Conservation (phyloP, 2,888 invertebrate genomes). For the Xestia xanthographa region DNA sequence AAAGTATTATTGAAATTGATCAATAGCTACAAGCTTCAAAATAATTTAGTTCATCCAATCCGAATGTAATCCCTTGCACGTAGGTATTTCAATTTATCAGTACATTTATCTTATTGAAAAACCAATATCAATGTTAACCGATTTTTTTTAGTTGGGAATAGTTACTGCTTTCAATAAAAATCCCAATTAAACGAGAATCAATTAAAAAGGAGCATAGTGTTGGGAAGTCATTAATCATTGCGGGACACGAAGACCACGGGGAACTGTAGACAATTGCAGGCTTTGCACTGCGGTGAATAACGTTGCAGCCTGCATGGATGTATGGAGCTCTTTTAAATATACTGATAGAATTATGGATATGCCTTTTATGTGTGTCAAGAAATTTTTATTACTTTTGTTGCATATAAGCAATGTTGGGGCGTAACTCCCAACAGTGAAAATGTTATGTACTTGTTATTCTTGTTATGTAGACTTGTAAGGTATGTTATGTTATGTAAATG, state of each 20-base stretch:
- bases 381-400: not conserved
- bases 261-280: constrained; percentile 38
- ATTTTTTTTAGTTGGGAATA: not conserved
- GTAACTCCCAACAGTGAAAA: too few species aligned
- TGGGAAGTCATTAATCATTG: constrained; percentile 24
- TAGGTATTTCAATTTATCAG: constrained; percentile 12
- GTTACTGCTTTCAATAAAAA: constrained; percentile 33
- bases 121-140: not conserved
- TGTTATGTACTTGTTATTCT: too few species aligned
- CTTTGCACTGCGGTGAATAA: constrained; percentile 61
- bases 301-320: constrained; percentile 28
- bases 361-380: too few species aligned
- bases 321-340: constrained; percentile 54
- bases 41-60: not conserved
- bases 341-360: constrained; percentile 11
- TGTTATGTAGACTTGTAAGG: too few species aligned
- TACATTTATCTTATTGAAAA: constrained; percentile 18
- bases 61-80: not conserved
- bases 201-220: constrained; percentile 36
- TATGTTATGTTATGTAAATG: too few species aligned
- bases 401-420: not conserved
- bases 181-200: constrained; percentile 47
- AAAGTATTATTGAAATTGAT: not conserved
- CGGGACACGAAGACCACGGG: constrained; percentile 17
- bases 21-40: not conserved